Evolutionary conservation across 2,113 vertebrate species (phyloP).

Genomic region (Oxyura jamaicensis): DNA sequence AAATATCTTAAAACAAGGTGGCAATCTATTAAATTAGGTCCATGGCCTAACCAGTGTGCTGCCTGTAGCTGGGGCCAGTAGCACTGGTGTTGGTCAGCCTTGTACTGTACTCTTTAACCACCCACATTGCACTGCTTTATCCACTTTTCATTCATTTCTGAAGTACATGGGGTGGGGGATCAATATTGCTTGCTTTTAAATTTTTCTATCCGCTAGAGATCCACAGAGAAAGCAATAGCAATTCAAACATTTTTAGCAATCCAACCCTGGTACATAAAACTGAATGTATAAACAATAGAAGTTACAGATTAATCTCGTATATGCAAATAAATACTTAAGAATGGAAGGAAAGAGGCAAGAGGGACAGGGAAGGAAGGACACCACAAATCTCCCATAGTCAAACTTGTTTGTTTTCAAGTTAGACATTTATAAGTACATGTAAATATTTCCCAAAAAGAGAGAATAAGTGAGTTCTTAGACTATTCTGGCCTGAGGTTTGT

Average conservation of each 20-base stretch:
- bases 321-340: not conserved
- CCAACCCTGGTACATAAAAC: not conserved
- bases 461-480: not conserved
- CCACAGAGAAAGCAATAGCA: not conserved
- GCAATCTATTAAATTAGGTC: not conserved
- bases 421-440: not conserved
- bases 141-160: not conserved
- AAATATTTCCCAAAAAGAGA: not conserved
- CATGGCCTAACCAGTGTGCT: not conserved
- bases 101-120: not conserved
- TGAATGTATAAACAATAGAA: not conserved
- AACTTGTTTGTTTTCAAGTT: not conserved
- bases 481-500: not conserved
- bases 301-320: not conserved
- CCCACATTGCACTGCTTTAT: not conserved
- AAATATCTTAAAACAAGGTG: fast-evolving
- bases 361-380: not conserved
- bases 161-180: not conserved
- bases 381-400: not conserved
- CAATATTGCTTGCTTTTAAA: not conserved
- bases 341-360: not conserved
- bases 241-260: not conserved
- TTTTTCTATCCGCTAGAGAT: not conserved
- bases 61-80: not conserved
- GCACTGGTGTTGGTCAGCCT: not conserved